Evolutionary conservation across 2,113 vertebrate genomes (phyloP), one percentile per base, ranked within the genome.

Genomic region (Chaetura pelagica): DNA sequence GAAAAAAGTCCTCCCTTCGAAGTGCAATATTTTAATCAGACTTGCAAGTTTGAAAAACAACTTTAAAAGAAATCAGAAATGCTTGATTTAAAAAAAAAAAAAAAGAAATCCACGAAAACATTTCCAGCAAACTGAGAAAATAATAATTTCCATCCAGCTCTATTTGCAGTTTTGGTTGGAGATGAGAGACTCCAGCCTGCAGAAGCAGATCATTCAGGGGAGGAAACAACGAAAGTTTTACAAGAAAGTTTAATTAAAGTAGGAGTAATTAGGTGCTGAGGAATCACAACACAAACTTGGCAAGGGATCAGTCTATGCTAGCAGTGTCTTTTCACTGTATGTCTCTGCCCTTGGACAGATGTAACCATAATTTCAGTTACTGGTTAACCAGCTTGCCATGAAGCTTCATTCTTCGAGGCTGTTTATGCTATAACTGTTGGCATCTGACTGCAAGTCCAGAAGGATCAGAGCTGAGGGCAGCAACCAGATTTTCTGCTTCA

Each of bases 221-320:
- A 95, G 87, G 93, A 96, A 96, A 94, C 89, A 91, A 80, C 34
- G 34, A 83, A 89, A 85, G 89, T 77, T 89, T 80, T 71, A 59
- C 12, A 38, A 90, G 85, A 96, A 96, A 95, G 52, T 95, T 94
- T 95, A 95, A 96, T 96, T 96, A 95, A 94, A 95, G 54, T 73
- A 34, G 59, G 75, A 74, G 84, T 89, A 96, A 96, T 96, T 93
- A 93, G 85, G 91, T 88, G 85, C 91, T 90, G 78, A 95, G 82
- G 91, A 96, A 94, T 96, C 87, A 84, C 71, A 46, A 89, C 91
- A 67, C 74, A 63, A 83, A 14, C 38, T 34, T 95, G 95, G 93
- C 91, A 85, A 10, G 4, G 75, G 87, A 58, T 94, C 74, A 85
- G 93, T 91, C 94, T 93, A 6, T 86, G 77, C 35, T 63, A 61